Percentiles rank a stretch among this genome's conserved stretches.
phyloP scores from a whole-genome alignment of 2,888 invertebrate genomes.

The Drosophila setosimentum region DNA sequence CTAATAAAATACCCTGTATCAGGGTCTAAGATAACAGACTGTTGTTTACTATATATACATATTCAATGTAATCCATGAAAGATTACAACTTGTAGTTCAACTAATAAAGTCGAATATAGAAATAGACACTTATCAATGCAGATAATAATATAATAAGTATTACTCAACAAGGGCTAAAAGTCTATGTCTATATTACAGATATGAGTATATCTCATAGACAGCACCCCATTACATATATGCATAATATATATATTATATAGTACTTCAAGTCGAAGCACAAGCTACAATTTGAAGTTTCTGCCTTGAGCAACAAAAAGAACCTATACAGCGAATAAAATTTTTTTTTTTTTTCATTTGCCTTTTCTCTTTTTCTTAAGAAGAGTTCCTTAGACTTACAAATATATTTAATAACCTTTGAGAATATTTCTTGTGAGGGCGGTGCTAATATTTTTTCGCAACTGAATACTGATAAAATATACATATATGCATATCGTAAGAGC shows the following conservation, averaged over 20 bases:
- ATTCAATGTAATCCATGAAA: background rate
- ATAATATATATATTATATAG: background rate
- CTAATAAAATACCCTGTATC: background rate
- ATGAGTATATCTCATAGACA: background rate
- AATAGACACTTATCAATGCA: too few relatives aligned
- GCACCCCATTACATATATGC: background rate
- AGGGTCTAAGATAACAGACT: background rate
- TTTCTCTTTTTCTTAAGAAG: background rate
- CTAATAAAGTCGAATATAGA: background rate
- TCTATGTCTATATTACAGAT: background rate
- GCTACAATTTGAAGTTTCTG: background rate
- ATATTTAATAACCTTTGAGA: background rate
- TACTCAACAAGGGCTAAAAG: background rate
- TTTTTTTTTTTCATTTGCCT: background rate
- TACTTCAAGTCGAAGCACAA: conserved; percentile 1
- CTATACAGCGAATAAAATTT: background rate
- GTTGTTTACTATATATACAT: background rate
- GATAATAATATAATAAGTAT: background rate
- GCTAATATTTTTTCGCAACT: background rate
- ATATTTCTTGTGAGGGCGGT: background rate
- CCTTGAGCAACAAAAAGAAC: background rate
- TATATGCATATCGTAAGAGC: background rate
- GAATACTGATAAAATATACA: background rate
- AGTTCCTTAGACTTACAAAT: background rate
- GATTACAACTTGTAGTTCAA: background rate